Evolutionary conservation across 2,797 vertebrate species (phyloP), one percentile per base, ranked within the genome.

Genomic region (Australoheros facetus): DNA sequence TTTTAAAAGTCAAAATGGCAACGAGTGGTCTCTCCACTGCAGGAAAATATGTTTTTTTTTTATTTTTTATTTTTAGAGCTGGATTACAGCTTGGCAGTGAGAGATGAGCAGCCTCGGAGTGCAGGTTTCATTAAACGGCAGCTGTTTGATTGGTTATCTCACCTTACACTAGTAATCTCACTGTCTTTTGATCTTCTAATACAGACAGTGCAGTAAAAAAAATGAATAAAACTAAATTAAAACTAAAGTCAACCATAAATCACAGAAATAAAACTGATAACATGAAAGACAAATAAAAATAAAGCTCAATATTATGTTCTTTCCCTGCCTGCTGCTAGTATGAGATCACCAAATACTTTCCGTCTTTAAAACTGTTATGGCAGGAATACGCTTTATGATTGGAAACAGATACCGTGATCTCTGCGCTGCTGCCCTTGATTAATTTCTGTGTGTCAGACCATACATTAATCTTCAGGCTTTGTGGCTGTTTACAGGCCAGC

Each of bases 341-440:
- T 85, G 84, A 90, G 78, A 32, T 90, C 87, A 88, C 56, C 23
- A 70, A 80, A 89, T 87, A 86, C 57, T 89, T 91, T 89, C 85
- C 87, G 73, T 81, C 79, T 8, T 53, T 42, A 56, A 80, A 78
- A 58, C 80, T 59, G 32, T 72, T 28, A 71, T 84, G 88, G 85
- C 81, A 87, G 48, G 39, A 73, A 82, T 26, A 60, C 19, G 7
- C 13, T 21, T 23, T 23, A 55, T 89, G 83, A 91, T 91, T 84
- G 21, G 83, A 88, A 91, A 71, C 87, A 89, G 83, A 93, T 26
- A 48, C 48, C n/a, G 69, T 21, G 74, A 79, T 81, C 55, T 1
- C 60, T 59, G 51, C 2, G 1, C 55, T 78, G 59, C 87, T 83
- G 70, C 64, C 48, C 59, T 34, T 85, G 66, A 89, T 84, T 84